Conservation (phyloP, 2,113 vertebrate genomes). For the Osmerus mordax region DNA sequence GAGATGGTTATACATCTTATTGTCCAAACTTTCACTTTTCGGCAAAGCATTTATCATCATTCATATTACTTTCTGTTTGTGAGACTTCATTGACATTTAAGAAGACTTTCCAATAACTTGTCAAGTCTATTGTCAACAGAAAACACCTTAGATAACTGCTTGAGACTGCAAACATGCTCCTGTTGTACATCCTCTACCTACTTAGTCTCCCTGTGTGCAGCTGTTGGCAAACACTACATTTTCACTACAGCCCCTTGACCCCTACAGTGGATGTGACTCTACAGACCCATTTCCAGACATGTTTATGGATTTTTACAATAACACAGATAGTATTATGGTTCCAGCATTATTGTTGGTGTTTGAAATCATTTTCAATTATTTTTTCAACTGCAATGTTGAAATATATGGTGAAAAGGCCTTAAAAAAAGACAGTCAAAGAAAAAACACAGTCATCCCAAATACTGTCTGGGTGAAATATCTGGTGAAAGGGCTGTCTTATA, state of each 20-base stretch:
- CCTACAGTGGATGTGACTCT: not conserved
- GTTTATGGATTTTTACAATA: not conserved
- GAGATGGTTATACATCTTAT: too few relatives aligned
- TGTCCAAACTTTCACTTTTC: too few relatives aligned
- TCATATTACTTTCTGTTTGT: too few relatives aligned
- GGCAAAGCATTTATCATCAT: too few relatives aligned
- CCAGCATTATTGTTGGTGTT: not conserved
- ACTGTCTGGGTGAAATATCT: not conserved
- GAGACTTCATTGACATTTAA: too few relatives aligned
- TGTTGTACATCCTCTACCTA: too few relatives aligned
- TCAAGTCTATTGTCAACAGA: too few relatives aligned
- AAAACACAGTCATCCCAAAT: not conserved
- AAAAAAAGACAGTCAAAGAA: not conserved
- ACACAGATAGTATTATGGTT: not conserved
- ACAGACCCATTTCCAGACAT: not conserved
- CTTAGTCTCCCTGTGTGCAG: slow-evolving; percentile 6
- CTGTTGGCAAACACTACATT: slow-evolving; percentile 19
- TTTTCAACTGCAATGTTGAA: not conserved
- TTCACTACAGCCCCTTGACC: not conserved
- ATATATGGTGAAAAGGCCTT: not conserved
- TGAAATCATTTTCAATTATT: too few relatives aligned
- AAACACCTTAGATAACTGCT: too few relatives aligned
- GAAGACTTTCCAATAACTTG: too few relatives aligned
- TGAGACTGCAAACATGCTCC: too few relatives aligned
- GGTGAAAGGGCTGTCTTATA: too few relatives aligned